Base-by-base conservation (phyloP, 30 jellyfish, hydroid and myxozoan species). In the Cassiopea xamachana region DNA sequence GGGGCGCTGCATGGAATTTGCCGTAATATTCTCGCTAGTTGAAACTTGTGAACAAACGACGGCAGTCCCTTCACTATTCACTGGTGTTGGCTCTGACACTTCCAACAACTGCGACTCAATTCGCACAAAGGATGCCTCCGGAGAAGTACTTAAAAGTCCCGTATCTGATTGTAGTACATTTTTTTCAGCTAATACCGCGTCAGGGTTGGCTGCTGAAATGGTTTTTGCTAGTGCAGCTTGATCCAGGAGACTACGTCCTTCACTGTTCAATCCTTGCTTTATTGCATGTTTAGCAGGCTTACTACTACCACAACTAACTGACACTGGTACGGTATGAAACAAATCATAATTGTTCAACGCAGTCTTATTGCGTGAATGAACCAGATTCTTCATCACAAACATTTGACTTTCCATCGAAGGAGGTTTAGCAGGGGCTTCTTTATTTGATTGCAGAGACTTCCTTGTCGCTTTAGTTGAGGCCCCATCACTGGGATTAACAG, bases 361-460 rank as follows among this genome's bases (percentile, higher is more conserved):
- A 1, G 51, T 5, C 55, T 43, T 19, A 43, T 71, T 71, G 15
- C 90, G 89, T 17, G 95, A 82, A 46, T 73, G 81, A 15, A 88
- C 95, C 48, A 88, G 83, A 60, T 88, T 88, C 69, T 88, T 88
- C 89, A 88, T 88, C 55, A 88, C 87, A 79, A 88, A 88, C 95
- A 88, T 88, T 48, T 88, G 95, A 45, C 95, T 88, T 71, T 79
- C 88, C 95, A 88, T 88, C 1, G 90, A 72, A 7, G 95, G 95
- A 39, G 90, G 90, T 47, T 80, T 79, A 44, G 17, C 48, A 19
- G 71, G 7, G 1, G 75, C 1, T 75, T 64, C 83, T 62, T 62
- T 61, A 45, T 60, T 81, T 1, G 69, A 0, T 51, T 58, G 17
- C 19, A 59, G 9, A 13, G 45, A 71, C 18, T 39, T 45, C 46